These are phyloP conservation scores for Polydesmus complanatus DNA, from an alignment of 2,888 invertebrate genomes.

Conservation along the genomic window DNA sequence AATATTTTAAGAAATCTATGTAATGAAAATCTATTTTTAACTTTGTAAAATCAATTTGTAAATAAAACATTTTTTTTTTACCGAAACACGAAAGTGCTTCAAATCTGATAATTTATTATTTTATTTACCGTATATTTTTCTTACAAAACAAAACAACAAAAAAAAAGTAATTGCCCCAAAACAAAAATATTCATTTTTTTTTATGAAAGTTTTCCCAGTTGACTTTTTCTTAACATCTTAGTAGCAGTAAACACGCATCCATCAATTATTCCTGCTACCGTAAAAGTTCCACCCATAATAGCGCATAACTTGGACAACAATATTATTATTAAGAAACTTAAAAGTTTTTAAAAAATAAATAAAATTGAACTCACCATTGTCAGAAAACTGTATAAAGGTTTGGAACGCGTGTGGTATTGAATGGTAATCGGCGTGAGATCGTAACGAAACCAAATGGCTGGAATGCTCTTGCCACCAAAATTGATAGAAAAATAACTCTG, in stretches of 20 bases:
- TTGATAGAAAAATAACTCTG: conserved; percentile 33
- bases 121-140: too few relatives aligned
- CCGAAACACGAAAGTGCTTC: too few relatives aligned
- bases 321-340: too few relatives aligned
- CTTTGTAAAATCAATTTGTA: too few relatives aligned
- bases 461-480: conserved; percentile 33
- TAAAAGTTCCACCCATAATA: conserved; percentile 45
- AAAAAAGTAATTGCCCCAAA: too few relatives aligned
- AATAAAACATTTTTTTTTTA: too few relatives aligned
- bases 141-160: too few relatives aligned
- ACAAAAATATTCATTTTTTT: too few relatives aligned
- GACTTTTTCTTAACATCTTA: conserved; percentile 41
- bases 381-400: conserved; percentile 42
- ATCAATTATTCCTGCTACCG: conserved; percentile 45
- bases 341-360: neutral
- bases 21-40: too few relatives aligned
- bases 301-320: conserved; percentile 38
- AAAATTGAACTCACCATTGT: conserved; percentile 34
- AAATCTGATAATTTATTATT: too few relatives aligned
- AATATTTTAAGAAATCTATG: too few relatives aligned
- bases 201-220: conserved; percentile 42
- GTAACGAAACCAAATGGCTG: conserved; percentile 45
- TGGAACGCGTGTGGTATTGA: conserved; percentile 37
- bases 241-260: conserved; percentile 42
- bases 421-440: conserved; percentile 45